Conservation (phyloP, 2,113 vertebrate genomes). For the Gila orcuttii region DNA sequence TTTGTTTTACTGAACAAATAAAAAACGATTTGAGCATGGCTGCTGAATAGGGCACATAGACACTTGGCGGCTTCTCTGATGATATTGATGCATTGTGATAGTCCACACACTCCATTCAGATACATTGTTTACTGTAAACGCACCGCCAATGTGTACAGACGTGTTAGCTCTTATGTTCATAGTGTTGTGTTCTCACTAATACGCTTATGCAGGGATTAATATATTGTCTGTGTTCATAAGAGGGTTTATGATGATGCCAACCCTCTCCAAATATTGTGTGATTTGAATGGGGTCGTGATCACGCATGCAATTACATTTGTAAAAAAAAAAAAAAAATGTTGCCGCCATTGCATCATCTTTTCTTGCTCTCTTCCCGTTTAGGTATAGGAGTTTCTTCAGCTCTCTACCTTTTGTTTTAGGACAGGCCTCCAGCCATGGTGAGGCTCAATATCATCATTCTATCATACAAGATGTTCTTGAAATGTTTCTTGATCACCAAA, state of each 20-base stretch:
- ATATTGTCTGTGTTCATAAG: slow-evolving; percentile 4
- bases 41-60: neutral
- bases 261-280: neutral
- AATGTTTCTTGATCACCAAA: no score
- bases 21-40: neutral
- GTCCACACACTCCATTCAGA: neutral
- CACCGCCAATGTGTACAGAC: neutral
- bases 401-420: slow-evolving; percentile 7
- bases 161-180: neutral
- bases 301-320: neutral
- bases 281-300: neutral
- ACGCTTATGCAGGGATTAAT: slow-evolving; percentile 28
- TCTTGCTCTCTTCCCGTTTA: neutral
- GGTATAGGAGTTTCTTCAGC: neutral
- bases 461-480: neutral
- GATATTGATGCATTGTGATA: neutral
- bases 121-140: neutral
- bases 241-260: slow-evolving; percentile 2
- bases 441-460: slow-evolving; percentile 18
- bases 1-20: slow-evolving; percentile 6
- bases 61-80: neutral
- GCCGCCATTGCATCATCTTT: neutral
- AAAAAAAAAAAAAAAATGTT: neutral
- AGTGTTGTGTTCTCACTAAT: neutral
- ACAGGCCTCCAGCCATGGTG: slow-evolving; percentile 56